Conservation (phyloP, 23 tunicate species). For the Trididemnum miniatum region DNA sequence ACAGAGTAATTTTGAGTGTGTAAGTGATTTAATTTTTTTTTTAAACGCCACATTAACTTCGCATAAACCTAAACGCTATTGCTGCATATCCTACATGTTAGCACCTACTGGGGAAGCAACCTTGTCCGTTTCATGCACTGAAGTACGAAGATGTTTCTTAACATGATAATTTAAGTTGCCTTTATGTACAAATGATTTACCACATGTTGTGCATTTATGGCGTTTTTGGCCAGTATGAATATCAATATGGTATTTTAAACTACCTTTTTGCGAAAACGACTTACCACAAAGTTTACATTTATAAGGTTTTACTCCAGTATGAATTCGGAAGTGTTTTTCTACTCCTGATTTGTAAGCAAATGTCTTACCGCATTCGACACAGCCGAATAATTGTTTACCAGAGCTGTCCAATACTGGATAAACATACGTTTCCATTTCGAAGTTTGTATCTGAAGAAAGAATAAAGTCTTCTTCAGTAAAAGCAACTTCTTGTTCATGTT, state of each 20-base stretch:
- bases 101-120: too few species aligned
- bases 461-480: background rate
- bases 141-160: conserved; percentile 10
- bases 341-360: conserved; percentile 8
- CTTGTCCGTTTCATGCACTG: too few species aligned
- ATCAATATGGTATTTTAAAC: conserved; percentile 14
- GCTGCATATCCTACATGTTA: too few species aligned
- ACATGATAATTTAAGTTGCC: conserved; percentile 17
- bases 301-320: conserved; percentile 10
- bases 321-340: conserved; percentile 4
- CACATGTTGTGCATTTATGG: conserved; percentile 14
- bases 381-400: conserved; percentile 3
- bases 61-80: too few species aligned
- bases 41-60: too few species aligned
- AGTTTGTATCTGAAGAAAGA: background rate
- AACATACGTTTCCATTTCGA: background rate
- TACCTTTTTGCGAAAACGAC: conserved; percentile 15
- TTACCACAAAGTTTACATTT: conserved; percentile 23
- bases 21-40: too few species aligned
- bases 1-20: too few species aligned
- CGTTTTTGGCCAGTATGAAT: conserved; percentile 19
- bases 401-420: background rate
- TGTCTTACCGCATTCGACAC: conserved; percentile 9
- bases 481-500: background rate
- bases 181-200: conserved; percentile 4